Base-by-base conservation (phyloP, 2,797 vertebrate species). In the Champsocephalus esox region DNA sequence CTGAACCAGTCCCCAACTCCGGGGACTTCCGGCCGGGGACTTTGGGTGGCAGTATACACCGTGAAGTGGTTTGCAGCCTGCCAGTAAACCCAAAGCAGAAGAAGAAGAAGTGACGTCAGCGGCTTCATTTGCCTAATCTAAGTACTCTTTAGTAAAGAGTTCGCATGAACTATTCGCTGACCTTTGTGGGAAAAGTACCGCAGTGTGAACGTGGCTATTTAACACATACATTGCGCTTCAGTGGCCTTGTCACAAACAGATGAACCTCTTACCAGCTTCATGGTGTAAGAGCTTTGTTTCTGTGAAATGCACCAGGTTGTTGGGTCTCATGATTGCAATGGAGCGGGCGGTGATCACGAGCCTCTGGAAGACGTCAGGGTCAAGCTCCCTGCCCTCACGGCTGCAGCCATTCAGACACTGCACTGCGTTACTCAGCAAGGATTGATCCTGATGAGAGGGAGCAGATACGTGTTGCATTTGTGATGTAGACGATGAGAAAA, bases 301-400 rank as follows among this genome's bases (percentile, higher is more conserved):
- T 0, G 98, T 99, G 79, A 97, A 99, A 91, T 99, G 98, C 73
- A 99, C 98, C 71, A 99, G 93, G 91, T 99, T 99, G 92, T 95
- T 99, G 59, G 98, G 98, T 81, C 98, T 97, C 97, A 99, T 99
- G 86, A 99, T 97, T 52, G 98, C 98, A 66, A 99, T 99, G 90
- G 98, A 99, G 48, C 98, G 97, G 51, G 98, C 97, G 0, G 98
- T 99, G 89, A 99, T 97, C 61, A 99, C 98, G 60, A 99, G 93
- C 57, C 98, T 96, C 95, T 99, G 98, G 88, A 99, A 99, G 1
- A 99, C 97, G 73, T 99, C 98, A 0, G 98, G 98, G 87, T 99
- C 98, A 1, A 99, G 93, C 75, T 99, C 97, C 75, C 95, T 97
- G 17, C 97, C 96, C 66, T 99, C 98, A 73, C 94, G 96, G 84